These are phyloP conservation scores for Erebia aethiops DNA, from an alignment of 2,888 invertebrate genomes.

Conservation along the genomic window DNA sequence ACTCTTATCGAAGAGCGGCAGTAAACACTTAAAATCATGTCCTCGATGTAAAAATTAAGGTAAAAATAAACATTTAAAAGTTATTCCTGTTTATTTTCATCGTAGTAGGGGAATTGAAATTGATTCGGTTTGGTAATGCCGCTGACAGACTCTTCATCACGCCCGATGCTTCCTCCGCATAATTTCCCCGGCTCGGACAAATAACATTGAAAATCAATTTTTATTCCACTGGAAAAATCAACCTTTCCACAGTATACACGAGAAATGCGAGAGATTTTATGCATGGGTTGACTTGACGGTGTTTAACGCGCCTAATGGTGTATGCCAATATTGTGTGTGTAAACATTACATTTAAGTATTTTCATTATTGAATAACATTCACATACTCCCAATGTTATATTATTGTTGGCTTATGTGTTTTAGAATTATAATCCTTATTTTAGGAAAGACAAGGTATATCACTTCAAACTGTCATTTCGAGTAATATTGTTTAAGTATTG, in stretches of 20 bases:
- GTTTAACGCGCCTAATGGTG: slow-evolving; percentile 10
- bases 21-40: no score
- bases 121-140: slow-evolving; percentile 73
- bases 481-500: no score
- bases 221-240: slow-evolving; percentile 46
- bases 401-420: no score
- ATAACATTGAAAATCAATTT: slow-evolving; percentile 72
- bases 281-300: slow-evolving; percentile 16
- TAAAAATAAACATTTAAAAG: background rate
- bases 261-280: slow-evolving; percentile 7
- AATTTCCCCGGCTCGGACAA: slow-evolving; percentile 69
- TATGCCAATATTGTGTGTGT: background rate
- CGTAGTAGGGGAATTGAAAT: slow-evolving; percentile 62
- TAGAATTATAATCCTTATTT: no score
- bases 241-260: slow-evolving; percentile 8
- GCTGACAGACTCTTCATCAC: slow-evolving; percentile 71
- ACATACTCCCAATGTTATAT: no score
- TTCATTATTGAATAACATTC: no score
- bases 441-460: no score
- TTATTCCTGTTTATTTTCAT: background rate
- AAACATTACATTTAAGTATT: background rate
- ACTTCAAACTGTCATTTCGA: no score
- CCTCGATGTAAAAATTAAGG: no score
- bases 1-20: no score
- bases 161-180: slow-evolving; percentile 63